Base-by-base conservation (phyloP, 2,888 invertebrate species). In the Aspidiotus rigidus region DNA sequence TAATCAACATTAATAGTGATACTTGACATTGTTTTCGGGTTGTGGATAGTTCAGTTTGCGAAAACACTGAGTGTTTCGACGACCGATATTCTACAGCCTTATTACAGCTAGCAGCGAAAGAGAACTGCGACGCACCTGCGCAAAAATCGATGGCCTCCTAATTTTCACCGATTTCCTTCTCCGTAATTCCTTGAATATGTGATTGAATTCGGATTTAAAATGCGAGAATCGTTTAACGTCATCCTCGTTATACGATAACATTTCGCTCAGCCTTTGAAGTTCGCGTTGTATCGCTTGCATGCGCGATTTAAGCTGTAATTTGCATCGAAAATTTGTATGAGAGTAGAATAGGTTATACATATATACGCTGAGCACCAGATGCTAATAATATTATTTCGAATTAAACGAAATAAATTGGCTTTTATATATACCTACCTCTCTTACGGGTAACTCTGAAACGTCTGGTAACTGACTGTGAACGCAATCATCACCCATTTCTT, bases 401-500 rank as follows among this genome's bases (percentile, higher is more conserved):
- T 57, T 11, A 57, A 57, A 11, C 11, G 16, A 57, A 17, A 11
- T 13, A 28, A 28, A 61, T 40, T 61, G n/a, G 11, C 40, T 13
- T 61, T 9, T 40, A 7, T 3, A 7, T 44, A n/a, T 41, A 59
- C 70, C 64, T 70, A 75, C 75, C 72, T 75, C 76, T 69, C 74
- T 72, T 2, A 74, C 73, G 13, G 74, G 73, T 7, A 75, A 74
- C 7, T 76, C 76, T 6, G 76, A 75, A 40, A 77, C 75, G 71
- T 77, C 77, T 39, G 76, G 73, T 54, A 75, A 74, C 42, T 75
- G 74, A 66, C 75, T 74, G 64, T 78, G 76, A 62, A 77, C 73
- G 55, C 77, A 77, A n/a, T 70, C 71, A 59, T 78, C 77, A 49
- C 78, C 76, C 55, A 77, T 74, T 73, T 81, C 80, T n/a, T 81